Base-by-base conservation (phyloP, 2,888 invertebrate species). In the Campaea margaritaria region DNA sequence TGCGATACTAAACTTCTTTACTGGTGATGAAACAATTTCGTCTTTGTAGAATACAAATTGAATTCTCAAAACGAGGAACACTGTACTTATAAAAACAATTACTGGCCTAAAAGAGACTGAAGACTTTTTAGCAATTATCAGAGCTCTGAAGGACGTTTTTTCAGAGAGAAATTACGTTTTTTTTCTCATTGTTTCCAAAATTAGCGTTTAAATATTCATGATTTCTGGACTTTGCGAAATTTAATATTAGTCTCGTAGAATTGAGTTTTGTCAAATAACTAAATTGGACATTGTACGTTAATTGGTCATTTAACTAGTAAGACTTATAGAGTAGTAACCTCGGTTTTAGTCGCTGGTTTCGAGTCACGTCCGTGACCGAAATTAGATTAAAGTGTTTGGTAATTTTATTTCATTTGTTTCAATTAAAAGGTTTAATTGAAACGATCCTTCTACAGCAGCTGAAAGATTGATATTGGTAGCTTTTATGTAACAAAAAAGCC, bases 21-120 rank as follows among this genome's bases (percentile, higher is more conserved):
- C 34, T 38, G 12, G 38, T 27, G 27, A 55, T 51, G 60, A 56
- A 56, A 51, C 51, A 61, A 56, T 60, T 47, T 31, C 12, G 42
- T 12, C 39, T 61, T 61, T 61, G 60, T 55, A 15, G 9, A 42
- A n/a, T 16, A 47, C 43, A 61, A 61, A 61, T 61, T 61, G 51
- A 43, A 55, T 51, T 56, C 28, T 21, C 27, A 45, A 56, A 61
- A 56, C 48, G 60, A 55, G 51, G 55, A 48, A 61, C 47, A 44
- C 38, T 43, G 60, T 51, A 51, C 55, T 61, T 61, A 46, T 52
- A 61, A 61, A 61, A 61, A 61, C 60, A 61, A 61, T 61, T 61
- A 52, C 55, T 47, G 50, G 14, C 42, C 51, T 54, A 46, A 56
- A 55, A 55, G 46, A 55, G 41, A 31, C 41, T 46, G 38, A 60